Base-by-base conservation (phyloP, 2,888 invertebrate genomes). In the Crematogaster levior region DNA sequence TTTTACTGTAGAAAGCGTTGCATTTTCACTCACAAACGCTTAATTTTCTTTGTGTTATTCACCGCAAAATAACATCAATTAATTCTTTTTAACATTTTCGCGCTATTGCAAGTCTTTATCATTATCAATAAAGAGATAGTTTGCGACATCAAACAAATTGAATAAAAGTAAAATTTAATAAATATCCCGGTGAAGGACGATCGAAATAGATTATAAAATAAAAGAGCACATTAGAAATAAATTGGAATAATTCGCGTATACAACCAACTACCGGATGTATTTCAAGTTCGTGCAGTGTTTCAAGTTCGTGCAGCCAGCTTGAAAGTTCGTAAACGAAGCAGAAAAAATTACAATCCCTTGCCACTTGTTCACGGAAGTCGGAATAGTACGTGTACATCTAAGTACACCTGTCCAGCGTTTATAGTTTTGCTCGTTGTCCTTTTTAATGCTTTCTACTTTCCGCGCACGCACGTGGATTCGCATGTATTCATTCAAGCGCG, bases 391-490 rank as follows among this genome's bases (percentile, higher is more conserved):
- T 30, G 12, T 66, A 73, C 70, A 74, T 58, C 21, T 80, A 68
- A 37, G 43, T 40, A 56, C 43, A 60, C n/a, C 43, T 48, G 46
- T 34, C 15, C n/a, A 27, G 10, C n/a, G 53, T 79, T 79, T 48
- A 79, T 24, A 79, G 70, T 70, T 70, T 86, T 84, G 81, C n/a
- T 77, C 65, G 70, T 85, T 86, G 83, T 83, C 75, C 81, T 88
- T 82, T 84, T 84, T 83, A 66, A 84, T 89, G 84, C 89, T 89
- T 89, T 89, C 89, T 89, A 89, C 85, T 89, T 87, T 89, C 88
- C 63, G 86, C 40, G 56, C 70, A 82, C 80, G 77, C 58, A 70
- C 61, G 9, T 58, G 37, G 65, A 72, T 61, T 40, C 72, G 46
- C 63, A 63, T 58, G 48, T 68, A 70, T 85, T 84, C 85, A 86